Percentiles rank a stretch among this genome's conserved stretches.
These are phyloP conservation scores for Drosophila acutilabella DNA, from an alignment of 2,888 invertebrate species.

Conservation along the genomic window DNA sequence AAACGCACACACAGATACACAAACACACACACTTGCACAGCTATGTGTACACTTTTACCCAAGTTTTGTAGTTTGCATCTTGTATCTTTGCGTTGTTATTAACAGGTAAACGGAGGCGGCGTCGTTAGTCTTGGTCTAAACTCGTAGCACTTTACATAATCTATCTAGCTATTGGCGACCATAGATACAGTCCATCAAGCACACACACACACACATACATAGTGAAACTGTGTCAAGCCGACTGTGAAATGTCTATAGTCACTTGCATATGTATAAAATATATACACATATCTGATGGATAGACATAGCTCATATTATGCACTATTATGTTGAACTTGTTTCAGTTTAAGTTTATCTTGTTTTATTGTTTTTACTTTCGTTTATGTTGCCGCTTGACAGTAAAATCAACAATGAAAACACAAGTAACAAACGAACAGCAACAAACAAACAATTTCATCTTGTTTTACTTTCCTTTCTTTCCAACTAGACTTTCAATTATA, in stretches of 20 bases:
- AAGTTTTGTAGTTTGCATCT: slow-evolving; percentile 25
- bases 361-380: slow-evolving; percentile 75
- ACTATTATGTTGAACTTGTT: slow-evolving; percentile 69
- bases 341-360: slow-evolving; percentile 13
- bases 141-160: slow-evolving; percentile 71
- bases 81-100: slow-evolving; percentile 36
- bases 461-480: slow-evolving; percentile 77
- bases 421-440: slow-evolving; percentile 44
- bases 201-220: background rate
- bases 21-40: slow-evolving; percentile 29
- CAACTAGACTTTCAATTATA: slow-evolving; percentile 73
- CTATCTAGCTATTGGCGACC: slow-evolving; percentile 28
- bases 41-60: slow-evolving; percentile 57
- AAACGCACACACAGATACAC: slow-evolving; percentile 35
- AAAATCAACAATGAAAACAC: slow-evolving; percentile 43
- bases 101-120: slow-evolving; percentile 41
- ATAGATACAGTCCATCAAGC: background rate
- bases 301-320: slow-evolving; percentile 46
- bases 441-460: slow-evolving; percentile 63
- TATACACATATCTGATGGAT: slow-evolving; percentile 30
- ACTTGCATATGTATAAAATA: slow-evolving; percentile 33
- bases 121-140: slow-evolving; percentile 51
- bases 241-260: slow-evolving; percentile 55
- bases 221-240: slow-evolving; percentile 69
- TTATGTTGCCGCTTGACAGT: slow-evolving; percentile 46